A percentile compares a stretch with the other conserved stretches of the same genome.
Conservation (phyloP, 2,888 invertebrate species). For the Callinectes sapidus region DNA sequence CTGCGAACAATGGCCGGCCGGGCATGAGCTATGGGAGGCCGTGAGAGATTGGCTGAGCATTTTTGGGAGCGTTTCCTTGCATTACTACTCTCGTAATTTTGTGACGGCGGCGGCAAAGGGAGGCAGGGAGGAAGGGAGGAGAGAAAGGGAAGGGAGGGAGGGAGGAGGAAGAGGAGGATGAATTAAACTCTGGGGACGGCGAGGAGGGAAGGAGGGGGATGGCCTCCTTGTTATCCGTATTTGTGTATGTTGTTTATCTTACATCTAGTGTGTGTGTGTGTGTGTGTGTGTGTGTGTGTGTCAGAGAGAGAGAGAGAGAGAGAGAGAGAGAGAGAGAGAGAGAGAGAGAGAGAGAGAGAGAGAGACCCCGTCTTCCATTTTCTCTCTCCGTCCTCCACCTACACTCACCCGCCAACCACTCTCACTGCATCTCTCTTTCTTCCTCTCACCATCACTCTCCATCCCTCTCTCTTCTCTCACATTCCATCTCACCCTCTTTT, state of each 20-base stretch:
- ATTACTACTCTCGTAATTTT: slow-evolving; percentile 36
- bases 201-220: slow-evolving; percentile 23
- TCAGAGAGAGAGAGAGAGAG: not conserved
- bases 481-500: slow-evolving; percentile 19
- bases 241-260: slow-evolving; percentile 27
- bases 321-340: not conserved
- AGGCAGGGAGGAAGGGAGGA: slow-evolving; percentile 9
- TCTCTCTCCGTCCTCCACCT: slow-evolving; percentile 38
- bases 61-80: slow-evolving; percentile 23
- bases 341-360: not conserved
- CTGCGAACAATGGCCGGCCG: slow-evolving; percentile 60
- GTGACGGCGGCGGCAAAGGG: slow-evolving; percentile 39
- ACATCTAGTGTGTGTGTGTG: slow-evolving; percentile 20
- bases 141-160: not conserved
- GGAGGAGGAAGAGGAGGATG: slow-evolving; percentile 19
- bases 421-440: slow-evolving; percentile 18
- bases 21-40: slow-evolving; percentile 44
- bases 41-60: slow-evolving; percentile 51
- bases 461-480: slow-evolving; percentile 33
- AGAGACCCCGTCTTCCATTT: not conserved
- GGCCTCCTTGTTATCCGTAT: not conserved
- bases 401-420: not conserved
- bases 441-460: not conserved
- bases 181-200: slow-evolving; percentile 27
- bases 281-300: slow-evolving; percentile 37